Conservation (phyloP, 1,140 invertebrate genomes). For the Zaprionus davidi region DNA sequence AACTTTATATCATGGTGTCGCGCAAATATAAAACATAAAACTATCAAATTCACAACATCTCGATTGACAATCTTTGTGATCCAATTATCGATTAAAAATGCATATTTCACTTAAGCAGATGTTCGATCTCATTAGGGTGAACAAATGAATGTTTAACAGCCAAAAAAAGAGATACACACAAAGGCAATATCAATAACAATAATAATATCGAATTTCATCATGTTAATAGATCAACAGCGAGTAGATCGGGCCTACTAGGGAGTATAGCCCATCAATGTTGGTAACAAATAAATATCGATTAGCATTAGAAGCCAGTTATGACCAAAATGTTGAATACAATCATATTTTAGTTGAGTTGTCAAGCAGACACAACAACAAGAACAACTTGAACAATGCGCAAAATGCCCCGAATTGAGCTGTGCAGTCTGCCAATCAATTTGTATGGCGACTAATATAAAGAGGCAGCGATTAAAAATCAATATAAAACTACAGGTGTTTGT, state of each 20-base stretch:
- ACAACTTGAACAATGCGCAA: constrained; percentile 30
- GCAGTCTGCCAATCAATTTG: constrained; percentile 6
- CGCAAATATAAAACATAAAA: not conserved
- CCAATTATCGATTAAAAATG: constrained; percentile 3
- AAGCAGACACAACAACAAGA: too few relatives aligned
- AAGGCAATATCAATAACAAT: constrained; percentile 11
- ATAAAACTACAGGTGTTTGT: constrained; percentile 56
- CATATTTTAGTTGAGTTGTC: constrained; percentile 48
- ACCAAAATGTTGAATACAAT: constrained; percentile 19
- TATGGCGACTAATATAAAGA: constrained; percentile 50
- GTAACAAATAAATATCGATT: constrained; percentile 39
- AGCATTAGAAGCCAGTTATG: constrained; percentile 33
- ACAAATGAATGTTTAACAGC: constrained; percentile 7
- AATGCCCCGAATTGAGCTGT: constrained; percentile 34
- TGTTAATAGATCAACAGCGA: constrained; percentile 3
- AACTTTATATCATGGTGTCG: not conserved
- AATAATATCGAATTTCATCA: constrained; percentile 32
- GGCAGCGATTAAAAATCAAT: constrained; percentile 78
- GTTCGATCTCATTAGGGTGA: not conserved
- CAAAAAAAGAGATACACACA: constrained; percentile 6
- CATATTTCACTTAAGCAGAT: not conserved
- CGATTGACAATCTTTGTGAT: not conserved
- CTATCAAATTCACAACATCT: not conserved
- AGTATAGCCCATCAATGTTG: constrained; percentile 15
- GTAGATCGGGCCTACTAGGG: constrained; percentile 3